phyloP scores from a whole-genome alignment of 2,888 invertebrate genomes.

The Smittia aterrima region DNA sequence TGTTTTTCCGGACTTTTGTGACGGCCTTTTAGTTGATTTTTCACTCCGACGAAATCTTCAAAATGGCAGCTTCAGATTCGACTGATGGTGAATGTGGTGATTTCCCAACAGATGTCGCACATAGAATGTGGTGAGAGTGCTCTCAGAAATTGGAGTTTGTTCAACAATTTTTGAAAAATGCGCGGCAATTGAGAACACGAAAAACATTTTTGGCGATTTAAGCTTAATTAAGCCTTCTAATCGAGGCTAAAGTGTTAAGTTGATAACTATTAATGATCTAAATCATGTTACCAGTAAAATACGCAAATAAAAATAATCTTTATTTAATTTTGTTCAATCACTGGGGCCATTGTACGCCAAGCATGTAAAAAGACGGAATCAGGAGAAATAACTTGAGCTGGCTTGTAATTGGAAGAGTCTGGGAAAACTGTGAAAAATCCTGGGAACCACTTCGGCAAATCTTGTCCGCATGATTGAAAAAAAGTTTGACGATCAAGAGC shows the following conservation, averaged over 20 bases:
- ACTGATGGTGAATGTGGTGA: not conserved
- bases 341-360: constrained; percentile 22
- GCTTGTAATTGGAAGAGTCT: not conserved
- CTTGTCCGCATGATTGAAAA: constrained; percentile 8
- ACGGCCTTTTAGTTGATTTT: constrained; percentile 2
- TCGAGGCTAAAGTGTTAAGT: too few relatives aligned
- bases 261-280: too few relatives aligned
- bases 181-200: too few relatives aligned
- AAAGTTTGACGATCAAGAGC: constrained; percentile 8
- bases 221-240: too few relatives aligned
- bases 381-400: not conserved
- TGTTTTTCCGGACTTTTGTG: constrained; percentile 14
- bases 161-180: too few relatives aligned
- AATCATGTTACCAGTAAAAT: too few relatives aligned
- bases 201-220: too few relatives aligned
- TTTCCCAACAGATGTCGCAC: not conserved
- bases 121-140: not conserved
- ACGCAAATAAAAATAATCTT: too few relatives aligned
- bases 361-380: constrained; percentile 1
- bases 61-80: not conserved
- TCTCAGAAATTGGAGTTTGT: too few relatives aligned
- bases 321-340: too few relatives aligned
- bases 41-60: not conserved
- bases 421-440: constrained; percentile 9
- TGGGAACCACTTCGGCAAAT: constrained; percentile 27